Conservation (phyloP, 2,797 vertebrate genomes). For the Cryptoprocta ferox region DNA sequence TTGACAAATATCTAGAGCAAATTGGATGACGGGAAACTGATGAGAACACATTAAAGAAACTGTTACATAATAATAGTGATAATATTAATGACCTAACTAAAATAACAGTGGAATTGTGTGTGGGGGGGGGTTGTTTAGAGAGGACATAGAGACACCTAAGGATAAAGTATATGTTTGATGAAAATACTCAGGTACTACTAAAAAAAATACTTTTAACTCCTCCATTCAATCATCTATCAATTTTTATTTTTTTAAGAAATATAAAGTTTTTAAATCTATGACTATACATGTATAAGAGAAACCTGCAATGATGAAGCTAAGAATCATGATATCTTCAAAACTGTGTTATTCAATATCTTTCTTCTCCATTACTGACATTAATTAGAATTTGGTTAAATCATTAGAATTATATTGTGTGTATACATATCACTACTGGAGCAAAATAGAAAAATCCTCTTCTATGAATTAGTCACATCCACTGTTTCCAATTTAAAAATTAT, state of each 20-base stretch:
- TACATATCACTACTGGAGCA: neutral
- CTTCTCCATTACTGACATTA: neutral
- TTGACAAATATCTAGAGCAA: neutral
- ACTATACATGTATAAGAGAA: neutral
- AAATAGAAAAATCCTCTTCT: neutral
- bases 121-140: neutral
- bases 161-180: neutral
- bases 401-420: neutral
- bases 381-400: neutral
- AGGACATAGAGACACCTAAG: neutral
- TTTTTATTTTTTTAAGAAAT: neutral
- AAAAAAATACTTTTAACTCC: conserved; percentile 5
- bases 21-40: neutral
- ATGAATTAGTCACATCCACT: neutral
- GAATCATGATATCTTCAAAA: neutral
- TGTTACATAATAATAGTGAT: neutral
- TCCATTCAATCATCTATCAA: neutral
- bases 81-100: neutral
- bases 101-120: neutral
- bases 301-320: neutral
- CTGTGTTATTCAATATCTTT: neutral
- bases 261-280: neutral
- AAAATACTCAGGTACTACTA: neutral
- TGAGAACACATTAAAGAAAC: neutral
- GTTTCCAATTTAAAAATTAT: conserved; percentile 32